Percentiles rank a stretch among this genome's conserved stretches.
phyloP scores from a whole-genome alignment of 2,113 vertebrate genomes.

The Acrocephalus arundinaceus region DNA sequence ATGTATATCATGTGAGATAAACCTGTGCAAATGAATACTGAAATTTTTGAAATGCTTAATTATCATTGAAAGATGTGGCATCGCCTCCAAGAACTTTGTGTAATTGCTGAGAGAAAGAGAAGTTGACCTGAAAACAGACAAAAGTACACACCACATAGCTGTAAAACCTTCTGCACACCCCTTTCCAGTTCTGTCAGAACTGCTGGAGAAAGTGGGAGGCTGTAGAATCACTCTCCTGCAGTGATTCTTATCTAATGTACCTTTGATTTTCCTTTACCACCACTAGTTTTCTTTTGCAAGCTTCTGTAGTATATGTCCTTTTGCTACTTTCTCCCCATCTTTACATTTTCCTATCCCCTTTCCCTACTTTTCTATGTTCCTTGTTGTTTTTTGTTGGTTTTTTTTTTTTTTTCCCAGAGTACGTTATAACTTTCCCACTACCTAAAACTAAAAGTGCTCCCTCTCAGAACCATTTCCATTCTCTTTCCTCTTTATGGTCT shows the following conservation, averaged over 20 bases:
- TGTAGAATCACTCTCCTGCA: background rate
- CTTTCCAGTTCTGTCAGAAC: background rate
- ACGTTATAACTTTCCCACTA: background rate
- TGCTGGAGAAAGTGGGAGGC: background rate
- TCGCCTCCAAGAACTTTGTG: background rate
- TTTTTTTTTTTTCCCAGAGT: background rate
- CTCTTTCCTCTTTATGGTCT: background rate
- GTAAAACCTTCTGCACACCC: background rate
- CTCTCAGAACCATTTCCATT: background rate
- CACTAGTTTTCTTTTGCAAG: background rate
- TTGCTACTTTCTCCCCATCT: background rate
- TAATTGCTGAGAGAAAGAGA: background rate
- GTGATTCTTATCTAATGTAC: background rate
- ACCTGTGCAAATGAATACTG: background rate
- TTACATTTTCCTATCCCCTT: background rate
- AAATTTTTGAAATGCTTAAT: background rate
- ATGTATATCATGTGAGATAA: background rate
- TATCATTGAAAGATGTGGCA: rapidly evolving
- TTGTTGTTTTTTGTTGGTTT: background rate
- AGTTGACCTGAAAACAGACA: background rate
- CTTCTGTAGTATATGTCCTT: background rate
- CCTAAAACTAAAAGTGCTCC: background rate
- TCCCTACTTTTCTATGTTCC: background rate
- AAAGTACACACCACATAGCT: background rate
- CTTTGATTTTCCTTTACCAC: background rate